These are phyloP conservation scores for Tetragonula clypearis DNA, from an alignment of 1,140 invertebrate genomes.

Conservation along the genomic window DNA sequence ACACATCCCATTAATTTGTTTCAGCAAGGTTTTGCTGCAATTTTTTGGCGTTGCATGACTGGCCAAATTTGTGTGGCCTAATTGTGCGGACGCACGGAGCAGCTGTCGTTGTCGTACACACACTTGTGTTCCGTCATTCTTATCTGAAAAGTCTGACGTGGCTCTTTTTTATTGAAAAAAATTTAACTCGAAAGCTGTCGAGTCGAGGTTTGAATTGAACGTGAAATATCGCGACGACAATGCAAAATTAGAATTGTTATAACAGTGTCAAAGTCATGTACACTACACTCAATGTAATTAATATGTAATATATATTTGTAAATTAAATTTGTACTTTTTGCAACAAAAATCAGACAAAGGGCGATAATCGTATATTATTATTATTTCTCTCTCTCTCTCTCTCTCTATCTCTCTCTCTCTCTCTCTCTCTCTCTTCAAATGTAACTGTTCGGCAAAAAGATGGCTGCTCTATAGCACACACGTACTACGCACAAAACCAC, in stretches of 20 bases:
- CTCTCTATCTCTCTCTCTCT: no score
- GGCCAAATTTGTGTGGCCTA: constrained; percentile 72
- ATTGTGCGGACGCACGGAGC: constrained; percentile 79
- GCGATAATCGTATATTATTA: neutral
- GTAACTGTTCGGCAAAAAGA: constrained; percentile 58
- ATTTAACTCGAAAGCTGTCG: neutral
- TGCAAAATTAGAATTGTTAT: neutral
- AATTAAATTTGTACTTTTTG: neutral
- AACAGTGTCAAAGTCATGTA: neutral
- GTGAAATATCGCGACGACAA: neutral
- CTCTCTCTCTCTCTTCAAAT: neutral
- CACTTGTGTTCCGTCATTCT: neutral
- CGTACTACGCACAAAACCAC: constrained; percentile 78
- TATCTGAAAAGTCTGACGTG: neutral
- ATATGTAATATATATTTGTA: neutral
- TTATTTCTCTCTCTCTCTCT: no score
- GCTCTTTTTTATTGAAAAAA: neutral
- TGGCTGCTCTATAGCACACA: constrained; percentile 80
- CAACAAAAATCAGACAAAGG: neutral
- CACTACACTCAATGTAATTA: neutral
- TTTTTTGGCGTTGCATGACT: constrained; percentile 81
- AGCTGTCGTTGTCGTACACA: constrained; percentile 71
- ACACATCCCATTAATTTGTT: constrained; percentile 77
- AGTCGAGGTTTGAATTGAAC: neutral
- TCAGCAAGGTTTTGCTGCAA: constrained; percentile 79